Percentiles rank a stretch among this genome's conserved stretches.
Evolutionary conservation across 2,113 vertebrate genomes (phyloP).

Genomic region (Tachycineta bicolor): DNA sequence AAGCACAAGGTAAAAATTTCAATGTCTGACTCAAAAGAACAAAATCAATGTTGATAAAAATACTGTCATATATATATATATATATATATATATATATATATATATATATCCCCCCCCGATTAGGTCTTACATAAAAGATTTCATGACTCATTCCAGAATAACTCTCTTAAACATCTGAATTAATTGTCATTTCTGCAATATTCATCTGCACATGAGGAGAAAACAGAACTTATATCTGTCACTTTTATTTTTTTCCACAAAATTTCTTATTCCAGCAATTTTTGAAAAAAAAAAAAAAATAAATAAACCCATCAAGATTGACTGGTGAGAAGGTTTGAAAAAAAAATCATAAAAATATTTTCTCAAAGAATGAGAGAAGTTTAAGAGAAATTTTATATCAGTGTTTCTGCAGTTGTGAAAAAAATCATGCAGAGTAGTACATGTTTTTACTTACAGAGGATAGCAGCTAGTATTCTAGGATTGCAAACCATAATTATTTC

Average conservation of each 20-base stretch:
- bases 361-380: neutral
- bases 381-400: neutral
- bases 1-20: neutral
- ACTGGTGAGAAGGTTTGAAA: neutral
- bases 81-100: too few relatives aligned
- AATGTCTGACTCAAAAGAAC: neutral
- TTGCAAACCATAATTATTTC: neutral
- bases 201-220: neutral
- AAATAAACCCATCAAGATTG: neutral
- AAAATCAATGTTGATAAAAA: neutral
- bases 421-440: neutral
- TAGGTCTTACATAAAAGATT: neutral
- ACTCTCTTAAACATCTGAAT: neutral
- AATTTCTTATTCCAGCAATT: neutral
- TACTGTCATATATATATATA: neutral
- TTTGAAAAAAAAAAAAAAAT: neutral
- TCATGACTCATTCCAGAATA: neutral
- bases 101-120: fast-evolving
- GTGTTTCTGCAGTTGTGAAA: neutral
- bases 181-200: neutral
- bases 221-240: neutral
- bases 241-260: neutral
- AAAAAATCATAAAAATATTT: neutral
- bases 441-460: neutral
- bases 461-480: neutral